phyloP scores from a whole-genome alignment of 2,888 invertebrate species.

The Ditula angustiorana region DNA sequence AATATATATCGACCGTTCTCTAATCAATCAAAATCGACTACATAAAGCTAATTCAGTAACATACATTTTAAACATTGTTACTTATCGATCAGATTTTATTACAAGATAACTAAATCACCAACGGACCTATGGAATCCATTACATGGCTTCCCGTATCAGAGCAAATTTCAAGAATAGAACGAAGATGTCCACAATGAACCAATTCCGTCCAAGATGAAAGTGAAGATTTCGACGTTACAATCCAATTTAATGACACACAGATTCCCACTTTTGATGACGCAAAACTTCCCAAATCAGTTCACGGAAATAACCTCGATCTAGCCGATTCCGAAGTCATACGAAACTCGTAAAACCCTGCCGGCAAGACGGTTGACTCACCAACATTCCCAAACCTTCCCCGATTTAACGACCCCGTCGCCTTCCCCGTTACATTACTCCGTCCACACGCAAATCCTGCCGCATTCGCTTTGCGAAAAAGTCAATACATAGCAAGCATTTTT shows the following conservation, averaged over 20 bases:
- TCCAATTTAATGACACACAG: slow-evolving; percentile 62
- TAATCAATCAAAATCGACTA: not conserved
- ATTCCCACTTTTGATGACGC: slow-evolving; percentile 68
- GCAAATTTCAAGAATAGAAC: slow-evolving; percentile 19
- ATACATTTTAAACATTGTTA: too few relatives aligned
- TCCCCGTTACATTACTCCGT: slow-evolving; percentile 74
- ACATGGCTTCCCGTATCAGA: not conserved
- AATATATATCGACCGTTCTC: not conserved
- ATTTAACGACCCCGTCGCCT: slow-evolving; percentile 72
- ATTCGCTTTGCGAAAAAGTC: slow-evolving; percentile 65
- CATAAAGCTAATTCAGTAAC: too few relatives aligned
- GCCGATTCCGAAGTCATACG: slow-evolving; percentile 73
- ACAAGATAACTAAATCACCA: not conserved
- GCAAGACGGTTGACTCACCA: slow-evolving; percentile 62
- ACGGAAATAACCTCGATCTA: slow-evolving; percentile 64
- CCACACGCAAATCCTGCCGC: slow-evolving; percentile 69
- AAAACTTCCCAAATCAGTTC: slow-evolving; percentile 75
- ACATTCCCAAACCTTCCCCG: slow-evolving; percentile 65
- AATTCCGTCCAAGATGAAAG: slow-evolving; percentile 30
- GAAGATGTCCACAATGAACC: slow-evolving; percentile 5
- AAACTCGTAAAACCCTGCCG: slow-evolving; percentile 76
- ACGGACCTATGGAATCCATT: not conserved
- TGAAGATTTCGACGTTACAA: slow-evolving; percentile 36
- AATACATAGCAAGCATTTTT: slow-evolving; percentile 67
- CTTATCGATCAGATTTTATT: too few relatives aligned